Evolutionary conservation across 2,797 vertebrate genomes (phyloP), one percentile per base, ranked within the genome.

Genomic region (Aulostomus chinensis): DNA sequence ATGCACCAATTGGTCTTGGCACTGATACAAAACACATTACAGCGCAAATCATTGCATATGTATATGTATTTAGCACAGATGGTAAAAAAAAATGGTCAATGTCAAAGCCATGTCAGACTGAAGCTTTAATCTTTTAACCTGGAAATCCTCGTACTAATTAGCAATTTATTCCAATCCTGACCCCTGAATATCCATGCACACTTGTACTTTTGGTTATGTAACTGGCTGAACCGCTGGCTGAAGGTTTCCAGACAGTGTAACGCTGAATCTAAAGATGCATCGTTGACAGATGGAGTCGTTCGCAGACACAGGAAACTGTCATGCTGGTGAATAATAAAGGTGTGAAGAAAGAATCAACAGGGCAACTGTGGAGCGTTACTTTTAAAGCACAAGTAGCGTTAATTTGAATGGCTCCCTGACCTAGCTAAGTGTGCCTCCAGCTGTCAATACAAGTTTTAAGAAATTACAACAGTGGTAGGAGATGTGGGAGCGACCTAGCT

Each of bases 251-350:
- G 62, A 59, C 45, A 40, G 28, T 55, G 69, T 55, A 46, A 58
- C 34, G n/a, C n/a, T n/a, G 73, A 78, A 65, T 42, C 53, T 62
- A 62, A 58, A 74, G 62, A 76, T 57, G 43, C 33, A 46, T 38
- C 59, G 59, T 79, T 69, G 76, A 74, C 86, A 90, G 84, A 90
- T 88, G 86, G 86, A 87, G 70, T 58, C 22, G 54, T 64, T 84
- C 71, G 37, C 82, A 69, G 59, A 83, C 48, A 65, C 62, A 46
- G 72, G 58, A 78, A 81, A 34, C 72, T 72, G 76, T 58, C 76
- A 69, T 31, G 58, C 57, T 61, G 57, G 69, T 58, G 73, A 78
- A 53, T 57, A 70, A 70, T 63, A 43, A 69, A 83, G 56, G 73
- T 76, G 79, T 76, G 82, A 88, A 82, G 64, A 78, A 72, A 83